Evolutionary conservation across 2,888 invertebrate genomes (phyloP).

Genomic region (Nemapogon koenigi): DNA sequence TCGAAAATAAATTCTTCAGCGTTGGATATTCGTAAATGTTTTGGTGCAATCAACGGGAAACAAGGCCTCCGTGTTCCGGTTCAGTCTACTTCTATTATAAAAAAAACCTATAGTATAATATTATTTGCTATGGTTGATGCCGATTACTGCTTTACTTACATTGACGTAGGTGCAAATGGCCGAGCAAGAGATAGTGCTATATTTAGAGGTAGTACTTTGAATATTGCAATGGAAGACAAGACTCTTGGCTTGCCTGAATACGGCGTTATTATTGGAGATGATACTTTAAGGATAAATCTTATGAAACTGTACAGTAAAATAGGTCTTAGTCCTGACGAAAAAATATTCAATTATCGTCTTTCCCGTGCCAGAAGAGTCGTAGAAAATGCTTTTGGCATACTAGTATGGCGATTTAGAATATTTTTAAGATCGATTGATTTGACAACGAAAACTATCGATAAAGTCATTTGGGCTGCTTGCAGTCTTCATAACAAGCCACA

Average conservation of each 20-base stretch:
- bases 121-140: too few species aligned
- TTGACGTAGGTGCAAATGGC: too few species aligned
- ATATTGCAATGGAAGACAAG: constrained; percentile 9
- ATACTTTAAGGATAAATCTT: constrained; percentile 10
- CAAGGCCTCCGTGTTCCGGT: constrained; percentile 10
- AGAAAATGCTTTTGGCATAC: too few species aligned
- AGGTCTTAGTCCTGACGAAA: too few species aligned
- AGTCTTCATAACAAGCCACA: constrained; percentile 7
- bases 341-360: too few species aligned
- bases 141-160: too few species aligned
- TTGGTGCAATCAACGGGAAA: constrained; percentile 11
- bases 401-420: too few species aligned
- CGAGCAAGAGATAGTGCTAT: too few species aligned
- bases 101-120: constrained; percentile 9
- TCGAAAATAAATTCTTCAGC: constrained; percentile 14
- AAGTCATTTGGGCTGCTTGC: constrained; percentile 6
- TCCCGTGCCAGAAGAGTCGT: too few species aligned
- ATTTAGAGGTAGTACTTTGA: constrained; percentile 12
- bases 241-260: constrained; percentile 2
- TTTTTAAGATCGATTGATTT: constrained; percentile 5
- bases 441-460: constrained; percentile 4
- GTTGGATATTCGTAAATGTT: constrained; percentile 10
- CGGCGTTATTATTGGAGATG: constrained; percentile 10
- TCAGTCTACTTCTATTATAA: constrained; percentile 10
- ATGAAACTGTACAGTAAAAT: constrained; percentile 12